phyloP scores from a whole-genome alignment of 2,888 invertebrate genomes.

The Lagria hirta region DNA sequence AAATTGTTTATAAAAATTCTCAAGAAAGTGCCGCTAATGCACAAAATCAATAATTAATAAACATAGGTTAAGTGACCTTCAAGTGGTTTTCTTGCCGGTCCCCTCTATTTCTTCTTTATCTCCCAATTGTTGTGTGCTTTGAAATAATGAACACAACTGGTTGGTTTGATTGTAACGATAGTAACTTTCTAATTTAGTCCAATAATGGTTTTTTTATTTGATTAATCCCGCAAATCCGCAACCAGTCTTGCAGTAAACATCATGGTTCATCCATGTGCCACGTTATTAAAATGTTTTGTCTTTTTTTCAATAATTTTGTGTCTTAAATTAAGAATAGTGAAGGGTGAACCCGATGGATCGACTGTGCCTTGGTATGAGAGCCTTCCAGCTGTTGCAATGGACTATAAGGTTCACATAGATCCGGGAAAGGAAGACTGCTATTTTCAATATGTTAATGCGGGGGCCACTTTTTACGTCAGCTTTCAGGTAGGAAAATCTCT shows the following conservation, averaged over 20 bases:
- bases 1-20: conserved; percentile 86
- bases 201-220: not conserved
- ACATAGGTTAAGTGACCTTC: not conserved
- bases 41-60: conserved; percentile 5
- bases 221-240: conserved; percentile 26
- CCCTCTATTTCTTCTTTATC: too few species aligned
- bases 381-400: conserved; percentile 90
- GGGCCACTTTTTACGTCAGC: conserved; percentile 90
- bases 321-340: conserved; percentile 21
- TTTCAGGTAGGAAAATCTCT: conserved; percentile 77
- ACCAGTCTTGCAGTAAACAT: too few species aligned
- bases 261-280: conserved; percentile 37
- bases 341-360: too few species aligned
- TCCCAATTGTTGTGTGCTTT: too few species aligned
- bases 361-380: conserved; percentile 81
- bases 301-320: conserved; percentile 26
- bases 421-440: conserved; percentile 96
- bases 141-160: too few species aligned
- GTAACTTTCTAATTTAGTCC: conserved; percentile 21
- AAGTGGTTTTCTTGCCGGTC: too few species aligned
- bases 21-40: conserved; percentile 45
- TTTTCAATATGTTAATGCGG: conserved; percentile 88
- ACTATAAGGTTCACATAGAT: conserved; percentile 92
- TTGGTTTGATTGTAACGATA: too few species aligned
- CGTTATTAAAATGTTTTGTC: conserved; percentile 35